A percentile compares a stretch with the other conserved stretches of the same genome.
These are phyloP conservation scores for Suncus etruscus DNA, from an alignment of 2,113 vertebrate genomes.

Conservation along the genomic window DNA sequence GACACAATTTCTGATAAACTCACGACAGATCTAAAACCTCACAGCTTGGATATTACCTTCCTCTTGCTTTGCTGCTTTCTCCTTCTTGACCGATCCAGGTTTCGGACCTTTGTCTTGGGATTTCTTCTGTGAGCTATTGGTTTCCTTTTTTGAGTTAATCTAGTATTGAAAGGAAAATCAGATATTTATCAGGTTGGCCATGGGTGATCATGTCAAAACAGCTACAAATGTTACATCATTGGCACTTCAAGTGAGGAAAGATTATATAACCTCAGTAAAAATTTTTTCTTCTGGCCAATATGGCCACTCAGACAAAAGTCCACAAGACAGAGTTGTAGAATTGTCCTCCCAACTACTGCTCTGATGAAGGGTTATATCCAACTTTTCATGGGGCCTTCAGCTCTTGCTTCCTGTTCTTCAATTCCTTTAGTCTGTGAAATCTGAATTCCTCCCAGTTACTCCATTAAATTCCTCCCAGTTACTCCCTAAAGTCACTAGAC, in stretches of 20 bases:
- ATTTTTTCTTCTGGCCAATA: no score
- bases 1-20: background rate
- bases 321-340: conserved; percentile 4
- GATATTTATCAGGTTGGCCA: background rate
- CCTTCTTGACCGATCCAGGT: conserved; percentile 94
- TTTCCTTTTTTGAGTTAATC: conserved; percentile 91
- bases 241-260: no score
- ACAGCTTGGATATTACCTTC: conserved; percentile 86
- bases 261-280: no score
- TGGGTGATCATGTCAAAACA: background rate
- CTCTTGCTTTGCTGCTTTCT: conserved; percentile 89
- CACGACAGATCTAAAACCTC: background rate
- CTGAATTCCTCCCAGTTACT: background rate
- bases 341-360: background rate
- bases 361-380: background rate
- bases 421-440: background rate
- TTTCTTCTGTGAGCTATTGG: conserved; percentile 92
- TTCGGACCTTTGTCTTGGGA: conserved; percentile 91
- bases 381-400: background rate
- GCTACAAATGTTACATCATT: background rate
- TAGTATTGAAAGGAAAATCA: conserved; percentile 77
- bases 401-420: background rate
- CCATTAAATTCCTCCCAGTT: background rate
- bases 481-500: background rate
- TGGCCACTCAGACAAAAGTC: background rate